Evolutionary conservation across 2,113 vertebrate species (phyloP), one percentile per base, ranked within the genome.

Genomic region (Actinemys pallida): DNA sequence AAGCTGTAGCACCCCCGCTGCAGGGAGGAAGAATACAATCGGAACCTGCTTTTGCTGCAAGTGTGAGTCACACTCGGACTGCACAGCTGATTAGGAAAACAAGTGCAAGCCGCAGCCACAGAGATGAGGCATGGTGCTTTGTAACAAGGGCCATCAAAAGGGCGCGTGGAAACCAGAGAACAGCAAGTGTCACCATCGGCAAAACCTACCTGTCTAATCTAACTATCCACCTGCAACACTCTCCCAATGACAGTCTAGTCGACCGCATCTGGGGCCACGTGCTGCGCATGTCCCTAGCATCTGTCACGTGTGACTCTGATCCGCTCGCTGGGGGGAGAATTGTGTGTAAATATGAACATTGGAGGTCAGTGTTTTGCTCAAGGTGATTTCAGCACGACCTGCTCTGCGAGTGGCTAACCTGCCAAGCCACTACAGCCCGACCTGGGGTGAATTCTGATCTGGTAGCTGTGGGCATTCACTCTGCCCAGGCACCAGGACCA

Each of bases 191-290:
- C 25, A 57, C 24, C 56, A 57, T 27, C 25, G 10, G 25, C 35
- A 69, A 19, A 69, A n/a, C 17, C 12, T 62, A 7, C 57, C 29
- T 62, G 57, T 6, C 29, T 31, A 31, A 31, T 62, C 35, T 69
- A 69, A n/a, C 35, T 35, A 17, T 35, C 62, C 35, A 2, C 62
- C 35, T 8, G 62, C 14, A 17, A 17, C 35, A n/a, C 16, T 35
- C 8, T 8, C 6, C 29, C 14, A 4, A 17, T 35, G 6, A 6
- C 57, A 65, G 62, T 65, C 62, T 65, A 17, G 62, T 35, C 35
- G 1, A 19, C 62, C 2, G 8, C 35, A 53, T 53, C 52, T 53
- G 17, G 17, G 6, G 1, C 17, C 52, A 7, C 1, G 17, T 53
- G 52, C 52, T 53, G 52, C 0, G 52, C 52, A 57, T 17, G 4